These are phyloP conservation scores for Halichondria panicea DNA, from an alignment of 37 sponge, comb jelly and placozoan species.

Conservation along the genomic window DNA sequence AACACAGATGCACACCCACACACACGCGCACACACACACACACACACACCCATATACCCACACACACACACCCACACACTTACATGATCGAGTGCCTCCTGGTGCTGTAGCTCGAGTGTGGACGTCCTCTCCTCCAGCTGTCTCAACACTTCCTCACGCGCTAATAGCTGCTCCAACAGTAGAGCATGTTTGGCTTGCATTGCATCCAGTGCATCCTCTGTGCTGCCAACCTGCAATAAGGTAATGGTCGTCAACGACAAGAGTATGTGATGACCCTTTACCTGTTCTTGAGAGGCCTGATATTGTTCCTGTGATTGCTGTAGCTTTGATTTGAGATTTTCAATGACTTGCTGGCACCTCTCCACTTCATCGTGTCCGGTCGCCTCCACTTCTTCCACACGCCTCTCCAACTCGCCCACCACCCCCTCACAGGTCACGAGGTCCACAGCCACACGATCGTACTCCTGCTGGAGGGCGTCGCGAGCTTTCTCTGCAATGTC, in stretches of 20 bases:
- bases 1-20: background rate
- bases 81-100: background rate
- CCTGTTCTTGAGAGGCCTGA: background rate
- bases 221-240: background rate
- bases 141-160: slow-evolving; percentile 20
- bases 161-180: slow-evolving; percentile 7
- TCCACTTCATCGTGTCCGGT: slow-evolving; percentile 16
- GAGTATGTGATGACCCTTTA: background rate
- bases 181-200: background rate
- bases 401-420: slow-evolving; percentile 9
- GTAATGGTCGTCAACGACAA: background rate
- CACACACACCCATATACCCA: background rate
- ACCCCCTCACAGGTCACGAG: background rate
- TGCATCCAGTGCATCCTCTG: slow-evolving; percentile 8
- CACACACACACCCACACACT: background rate
- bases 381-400: slow-evolving; percentile 9
- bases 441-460: slow-evolving; percentile 7
- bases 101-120: slow-evolving; percentile 22
- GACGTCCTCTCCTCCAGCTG: slow-evolving; percentile 26
- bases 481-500: background rate
- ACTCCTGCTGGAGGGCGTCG: slow-evolving; percentile 17
- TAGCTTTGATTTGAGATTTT: slow-evolving; percentile 27
- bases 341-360: slow-evolving; percentile 15
- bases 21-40: background rate
- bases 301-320: background rate